Evolutionary conservation across 2,888 invertebrate genomes (phyloP).

Genomic region (Stenodera caucasica): DNA sequence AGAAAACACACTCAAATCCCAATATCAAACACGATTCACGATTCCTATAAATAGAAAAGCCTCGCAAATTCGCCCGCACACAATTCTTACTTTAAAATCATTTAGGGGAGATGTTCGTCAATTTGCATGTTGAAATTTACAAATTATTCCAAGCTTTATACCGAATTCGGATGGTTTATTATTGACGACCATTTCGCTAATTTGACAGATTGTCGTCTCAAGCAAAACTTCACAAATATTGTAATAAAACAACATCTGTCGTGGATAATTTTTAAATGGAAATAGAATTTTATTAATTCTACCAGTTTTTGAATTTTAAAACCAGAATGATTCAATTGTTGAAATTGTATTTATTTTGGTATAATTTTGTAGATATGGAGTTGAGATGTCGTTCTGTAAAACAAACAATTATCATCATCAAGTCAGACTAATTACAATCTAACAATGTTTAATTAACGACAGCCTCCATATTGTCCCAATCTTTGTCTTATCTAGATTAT

Average conservation of each 20-base stretch:
- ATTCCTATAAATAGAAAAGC: too few relatives aligned
- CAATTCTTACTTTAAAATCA: slow-evolving; percentile 44
- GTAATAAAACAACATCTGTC: slow-evolving; percentile 33
- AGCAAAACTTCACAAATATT: slow-evolving; percentile 33
- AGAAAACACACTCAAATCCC: slow-evolving; percentile 26
- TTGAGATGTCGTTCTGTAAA: slow-evolving; percentile 14
- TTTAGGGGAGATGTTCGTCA: slow-evolving; percentile 38
- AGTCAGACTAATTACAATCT: slow-evolving; percentile 42
- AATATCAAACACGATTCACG: slow-evolving; percentile 15
- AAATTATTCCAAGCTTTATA: too few relatives aligned
- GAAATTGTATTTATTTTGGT: not conserved
- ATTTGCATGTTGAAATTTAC: slow-evolving; percentile 26
- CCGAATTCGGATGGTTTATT: too few relatives aligned
- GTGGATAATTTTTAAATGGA: slow-evolving; percentile 16
- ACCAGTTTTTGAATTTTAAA: too few relatives aligned
- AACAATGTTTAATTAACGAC: slow-evolving; percentile 42
- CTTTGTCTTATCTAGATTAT: slow-evolving; percentile 21
- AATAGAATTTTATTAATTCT: slow-evolving; percentile 28
- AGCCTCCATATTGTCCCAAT: slow-evolving; percentile 26
- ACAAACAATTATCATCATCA: slow-evolving; percentile 33
- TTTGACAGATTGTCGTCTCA: slow-evolving; percentile 47
- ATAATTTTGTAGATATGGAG: slow-evolving; percentile 13
- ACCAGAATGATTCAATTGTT: not conserved
- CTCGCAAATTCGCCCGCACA: too few relatives aligned
- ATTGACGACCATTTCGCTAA: slow-evolving; percentile 44